These are phyloP conservation scores for Saguinus oedipus DNA, from an alignment of 2,797 vertebrate species.

Conservation along the genomic window DNA sequence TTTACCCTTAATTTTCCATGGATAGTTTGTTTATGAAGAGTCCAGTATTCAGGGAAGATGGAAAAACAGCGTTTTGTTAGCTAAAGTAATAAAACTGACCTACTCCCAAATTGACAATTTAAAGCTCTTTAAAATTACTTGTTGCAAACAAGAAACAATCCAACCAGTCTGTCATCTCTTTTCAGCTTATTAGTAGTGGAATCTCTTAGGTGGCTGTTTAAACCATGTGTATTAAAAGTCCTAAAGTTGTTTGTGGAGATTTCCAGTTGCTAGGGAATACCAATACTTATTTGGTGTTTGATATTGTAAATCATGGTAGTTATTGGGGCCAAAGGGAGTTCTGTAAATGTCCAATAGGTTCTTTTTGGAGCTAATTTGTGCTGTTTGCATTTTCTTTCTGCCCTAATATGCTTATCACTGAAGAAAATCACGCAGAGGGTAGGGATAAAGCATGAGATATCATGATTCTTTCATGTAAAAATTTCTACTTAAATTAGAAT, in stretches of 20 bases:
- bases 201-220: neutral
- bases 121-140: constrained; percentile 40
- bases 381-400: neutral
- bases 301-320: neutral
- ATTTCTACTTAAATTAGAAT: constrained; percentile 3
- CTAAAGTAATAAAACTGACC: constrained; percentile 35
- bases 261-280: neutral
- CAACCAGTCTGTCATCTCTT: neutral
- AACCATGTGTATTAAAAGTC: neutral
- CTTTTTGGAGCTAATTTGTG: neutral
- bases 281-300: neutral
- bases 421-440: neutral
- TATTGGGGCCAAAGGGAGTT: neutral
- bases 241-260: neutral
- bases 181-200: neutral
- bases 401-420: neutral
- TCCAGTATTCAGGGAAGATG: neutral
- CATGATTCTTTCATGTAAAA: neutral
- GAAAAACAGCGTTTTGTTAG: neutral
- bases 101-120: neutral
- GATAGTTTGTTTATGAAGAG: constrained; percentile 14
- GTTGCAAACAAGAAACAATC: neutral
- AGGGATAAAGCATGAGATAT: neutral
- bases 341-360: neutral
- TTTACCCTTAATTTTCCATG: neutral